Evolutionary conservation across 2,113 vertebrate species (phyloP).

Genomic region (Mustelus asterias): DNA sequence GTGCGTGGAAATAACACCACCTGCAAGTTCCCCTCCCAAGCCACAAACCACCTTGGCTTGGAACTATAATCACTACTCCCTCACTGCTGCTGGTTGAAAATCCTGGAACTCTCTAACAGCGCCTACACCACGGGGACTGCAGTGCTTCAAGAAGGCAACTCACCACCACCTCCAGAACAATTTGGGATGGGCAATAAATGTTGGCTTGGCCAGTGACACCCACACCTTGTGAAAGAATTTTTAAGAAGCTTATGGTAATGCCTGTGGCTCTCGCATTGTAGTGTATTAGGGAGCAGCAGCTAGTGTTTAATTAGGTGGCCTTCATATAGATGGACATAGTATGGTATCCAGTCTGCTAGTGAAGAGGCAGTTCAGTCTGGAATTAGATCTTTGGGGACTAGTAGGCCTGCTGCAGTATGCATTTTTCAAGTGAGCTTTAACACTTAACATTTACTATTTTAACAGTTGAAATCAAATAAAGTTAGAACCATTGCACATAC

Average conservation of each 20-base stretch:
- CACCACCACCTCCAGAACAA: too few relatives aligned
- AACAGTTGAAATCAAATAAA: neutral
- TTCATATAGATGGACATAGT: neutral
- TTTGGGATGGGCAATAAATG: too few relatives aligned
- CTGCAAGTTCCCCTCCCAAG: too few relatives aligned
- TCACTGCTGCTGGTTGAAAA: too few relatives aligned
- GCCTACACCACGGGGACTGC: too few relatives aligned
- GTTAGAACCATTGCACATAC: neutral
- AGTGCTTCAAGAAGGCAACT: too few relatives aligned
- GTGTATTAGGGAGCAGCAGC: neutral
- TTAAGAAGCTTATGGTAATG: neutral
- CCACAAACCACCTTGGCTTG: too few relatives aligned
- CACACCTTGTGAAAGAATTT: too few relatives aligned
- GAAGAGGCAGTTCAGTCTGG: neutral
- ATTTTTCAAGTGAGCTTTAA: neutral
- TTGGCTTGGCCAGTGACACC: too few relatives aligned
- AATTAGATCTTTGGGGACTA: neutral
- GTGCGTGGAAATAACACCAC: too few relatives aligned
- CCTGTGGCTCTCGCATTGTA: neutral
- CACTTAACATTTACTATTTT: neutral
- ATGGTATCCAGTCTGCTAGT: neutral
- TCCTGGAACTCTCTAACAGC: too few relatives aligned
- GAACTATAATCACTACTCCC: too few relatives aligned
- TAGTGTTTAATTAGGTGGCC: neutral
- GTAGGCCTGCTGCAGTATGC: neutral